These are phyloP conservation scores for Oryzias dopingdopingensis DNA, from an alignment of 2,797 vertebrate genomes.

Conservation along the genomic window DNA sequence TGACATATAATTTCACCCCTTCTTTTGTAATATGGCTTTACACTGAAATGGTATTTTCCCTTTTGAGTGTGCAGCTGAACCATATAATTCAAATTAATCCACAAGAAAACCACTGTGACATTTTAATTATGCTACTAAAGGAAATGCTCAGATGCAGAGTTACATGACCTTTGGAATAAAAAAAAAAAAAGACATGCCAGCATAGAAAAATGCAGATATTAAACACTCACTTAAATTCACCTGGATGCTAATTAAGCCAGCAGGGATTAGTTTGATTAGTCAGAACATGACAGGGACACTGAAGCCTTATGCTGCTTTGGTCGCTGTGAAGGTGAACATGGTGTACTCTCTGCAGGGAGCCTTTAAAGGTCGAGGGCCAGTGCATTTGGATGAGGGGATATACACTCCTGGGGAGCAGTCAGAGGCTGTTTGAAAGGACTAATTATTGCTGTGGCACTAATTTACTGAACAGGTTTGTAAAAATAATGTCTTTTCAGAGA, in stretches of 20 bases:
- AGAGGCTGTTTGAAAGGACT: slow-evolving; percentile 23
- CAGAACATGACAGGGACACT: slow-evolving; percentile 17
- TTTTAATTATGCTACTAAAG: slow-evolving; percentile 27
- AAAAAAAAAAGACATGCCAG: slow-evolving; percentile 6
- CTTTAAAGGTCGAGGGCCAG: slow-evolving; percentile 27
- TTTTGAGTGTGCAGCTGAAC: slow-evolving; percentile 7
- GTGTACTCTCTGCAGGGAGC: slow-evolving; percentile 8
- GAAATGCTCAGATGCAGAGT: slow-evolving; percentile 37
- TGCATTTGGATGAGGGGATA: slow-evolving; percentile 17
- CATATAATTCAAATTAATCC: slow-evolving; percentile 40
- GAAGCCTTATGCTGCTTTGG: slow-evolving; percentile 19
- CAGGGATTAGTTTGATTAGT: slow-evolving; percentile 20
- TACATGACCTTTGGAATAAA: slow-evolving; percentile 42
- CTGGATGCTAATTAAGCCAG: slow-evolving; percentile 19
- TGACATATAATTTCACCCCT: neutral
- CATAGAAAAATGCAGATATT: slow-evolving; percentile 15
- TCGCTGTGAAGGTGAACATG: slow-evolving; percentile 5
- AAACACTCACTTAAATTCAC: slow-evolving; percentile 21
- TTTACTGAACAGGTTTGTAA: slow-evolving; percentile 39
- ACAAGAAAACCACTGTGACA: slow-evolving; percentile 38
- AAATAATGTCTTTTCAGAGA: slow-evolving; percentile 41
- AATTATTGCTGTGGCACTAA: slow-evolving; percentile 32
- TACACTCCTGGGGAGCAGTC: slow-evolving; percentile 18
- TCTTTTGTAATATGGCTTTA: neutral
- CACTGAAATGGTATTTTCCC: neutral